Evolutionary conservation across 2,113 vertebrate species (phyloP), one percentile per base, ranked within the genome.

Genomic region (Gobius niger): DNA sequence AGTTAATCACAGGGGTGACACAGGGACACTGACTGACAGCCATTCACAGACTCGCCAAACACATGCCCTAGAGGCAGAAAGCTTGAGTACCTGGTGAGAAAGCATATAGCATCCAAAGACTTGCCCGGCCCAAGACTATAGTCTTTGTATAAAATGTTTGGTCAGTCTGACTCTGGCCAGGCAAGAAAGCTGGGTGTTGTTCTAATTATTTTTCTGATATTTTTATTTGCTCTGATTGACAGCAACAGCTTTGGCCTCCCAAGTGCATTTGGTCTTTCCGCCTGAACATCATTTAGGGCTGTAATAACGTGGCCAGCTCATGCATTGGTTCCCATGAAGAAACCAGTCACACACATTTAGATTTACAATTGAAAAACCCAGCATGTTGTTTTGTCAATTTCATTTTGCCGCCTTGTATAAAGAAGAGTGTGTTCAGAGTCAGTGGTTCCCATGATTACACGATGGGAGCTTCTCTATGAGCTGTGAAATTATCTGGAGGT

Each of bases 401-500:
- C 34, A 72, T 81, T 86, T 73, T 67, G 66, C 76, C 24, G 65
- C 41, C 75, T 71, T 16, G 16, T n/a, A 78, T 84, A 85, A 83
- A 85, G 82, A 82, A 61, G 72, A 68, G 75, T 52, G 78, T 72
- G 67, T 84, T 81, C 61, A 19, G 52, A 2, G 62, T 5, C 68
- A 44, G 76, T 63, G 49, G 78, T 86, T 82, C 87, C 78, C 86
- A 80, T 85, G 73, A 80, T 73, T 77, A 65, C 40, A 70, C 67
- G 67, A 71, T 18, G 19, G 6, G 57, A 68, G 75, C 49, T 82
- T 73, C 65, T 76, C 80, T 76, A 72, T 67, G 82, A 87, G 86
- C 85, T 88, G 81, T 87, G 85, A 89, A 88, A 88, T 83, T 59
- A 82, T 86, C 70, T 83, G 85, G 77, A 75, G 75, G 9, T 50